Conservation (phyloP, 1,140 invertebrate genomes). For the Heliothis subflexa region DNA sequence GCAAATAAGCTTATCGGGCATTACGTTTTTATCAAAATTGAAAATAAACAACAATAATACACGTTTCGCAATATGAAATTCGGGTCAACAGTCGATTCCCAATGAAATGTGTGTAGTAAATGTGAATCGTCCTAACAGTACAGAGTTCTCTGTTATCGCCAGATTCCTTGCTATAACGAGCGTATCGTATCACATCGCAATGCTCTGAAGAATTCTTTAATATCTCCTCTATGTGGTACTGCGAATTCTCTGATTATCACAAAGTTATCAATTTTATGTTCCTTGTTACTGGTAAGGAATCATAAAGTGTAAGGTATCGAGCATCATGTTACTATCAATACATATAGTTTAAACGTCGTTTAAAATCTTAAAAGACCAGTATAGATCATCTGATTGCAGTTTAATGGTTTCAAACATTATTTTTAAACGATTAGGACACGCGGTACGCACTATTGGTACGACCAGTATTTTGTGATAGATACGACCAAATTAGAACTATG, state of each 20-base stretch:
- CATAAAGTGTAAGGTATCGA: not conserved
- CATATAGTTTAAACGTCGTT: not conserved
- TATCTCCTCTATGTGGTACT: not conserved
- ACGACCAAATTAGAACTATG: not conserved
- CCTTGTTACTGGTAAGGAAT: not conserved
- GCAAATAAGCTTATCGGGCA: not conserved
- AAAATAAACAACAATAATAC: not conserved
- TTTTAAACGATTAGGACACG: too few relatives aligned
- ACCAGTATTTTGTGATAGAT: too few relatives aligned
- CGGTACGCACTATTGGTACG: too few relatives aligned
- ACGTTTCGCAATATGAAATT: constrained; percentile 36
- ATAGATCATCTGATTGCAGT: too few relatives aligned
- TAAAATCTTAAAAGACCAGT: not conserved
- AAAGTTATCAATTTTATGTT: constrained; percentile 1
- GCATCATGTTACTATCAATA: not conserved
- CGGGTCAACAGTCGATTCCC: constrained; percentile 30
- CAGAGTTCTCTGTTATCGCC: constrained; percentile 31
- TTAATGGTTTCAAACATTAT: too few relatives aligned
- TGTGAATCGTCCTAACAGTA: constrained; percentile 37
- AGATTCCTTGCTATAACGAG: constrained; percentile 41
- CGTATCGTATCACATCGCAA: constrained; percentile 39
- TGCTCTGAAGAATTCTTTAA: constrained; percentile 30
- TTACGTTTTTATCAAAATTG: not conserved
- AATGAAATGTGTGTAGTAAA: constrained; percentile 42
- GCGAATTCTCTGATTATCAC: constrained; percentile 11